Percentiles rank a stretch among this genome's conserved stretches.
Conservation (phyloP, 2,113 vertebrate species). For the Ranitomeya imitator region DNA sequence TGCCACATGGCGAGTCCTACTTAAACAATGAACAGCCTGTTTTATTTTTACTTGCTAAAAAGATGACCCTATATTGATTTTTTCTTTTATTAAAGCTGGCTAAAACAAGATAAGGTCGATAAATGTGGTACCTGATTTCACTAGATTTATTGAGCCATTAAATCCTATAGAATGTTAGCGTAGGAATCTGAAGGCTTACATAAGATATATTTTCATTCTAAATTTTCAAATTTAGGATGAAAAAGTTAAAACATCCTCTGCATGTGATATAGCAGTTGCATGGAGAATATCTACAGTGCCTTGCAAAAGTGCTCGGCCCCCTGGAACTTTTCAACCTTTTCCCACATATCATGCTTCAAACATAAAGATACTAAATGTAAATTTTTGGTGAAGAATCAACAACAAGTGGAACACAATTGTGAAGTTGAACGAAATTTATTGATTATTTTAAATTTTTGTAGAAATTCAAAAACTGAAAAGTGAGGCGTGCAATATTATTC, state of each 20-base stretch:
- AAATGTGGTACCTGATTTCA: conserved; percentile 15
- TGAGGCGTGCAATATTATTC: too few relatives aligned
- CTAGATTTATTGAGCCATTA: conserved; percentile 20
- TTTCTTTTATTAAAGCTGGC: conserved; percentile 7
- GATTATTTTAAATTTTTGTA: too few relatives aligned
- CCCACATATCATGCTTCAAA: too few relatives aligned
- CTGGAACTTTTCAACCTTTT: too few relatives aligned
- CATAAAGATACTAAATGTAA: too few relatives aligned
- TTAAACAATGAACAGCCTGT: not conserved
- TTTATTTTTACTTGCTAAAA: not conserved
- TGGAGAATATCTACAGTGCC: not conserved
- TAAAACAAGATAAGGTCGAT: conserved; percentile 25
- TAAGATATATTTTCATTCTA: not conserved
- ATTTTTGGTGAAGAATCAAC: too few relatives aligned
- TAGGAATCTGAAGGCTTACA: not conserved
- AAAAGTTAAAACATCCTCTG: not conserved
- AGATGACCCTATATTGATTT: conserved; percentile 49
- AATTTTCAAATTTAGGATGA: not conserved
- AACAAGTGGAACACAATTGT: too few relatives aligned
- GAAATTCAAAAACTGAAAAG: too few relatives aligned
- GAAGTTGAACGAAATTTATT: too few relatives aligned
- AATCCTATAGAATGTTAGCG: not conserved
- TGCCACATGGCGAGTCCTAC: not conserved
- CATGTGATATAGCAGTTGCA: not conserved
- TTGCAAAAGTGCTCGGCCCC: too few relatives aligned